These are phyloP conservation scores for Melanotaenia maccullochi DNA, from an alignment of 2,797 vertebrate species.

Conservation along the genomic window DNA sequence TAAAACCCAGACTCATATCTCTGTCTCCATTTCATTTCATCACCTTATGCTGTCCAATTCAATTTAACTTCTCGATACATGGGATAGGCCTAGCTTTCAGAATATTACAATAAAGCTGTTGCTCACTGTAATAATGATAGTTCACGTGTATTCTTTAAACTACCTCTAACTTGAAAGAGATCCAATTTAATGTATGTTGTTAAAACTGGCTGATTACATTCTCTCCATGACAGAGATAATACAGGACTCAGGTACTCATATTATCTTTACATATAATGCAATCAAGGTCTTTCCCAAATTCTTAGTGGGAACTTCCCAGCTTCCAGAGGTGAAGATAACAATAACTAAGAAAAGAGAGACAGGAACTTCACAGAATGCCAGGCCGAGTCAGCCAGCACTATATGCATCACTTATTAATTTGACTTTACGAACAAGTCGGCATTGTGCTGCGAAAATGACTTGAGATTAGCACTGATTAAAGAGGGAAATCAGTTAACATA, in stretches of 20 bases:
- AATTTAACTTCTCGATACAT: slow-evolving; percentile 38
- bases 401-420: slow-evolving; percentile 76
- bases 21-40: slow-evolving; percentile 29
- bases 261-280: slow-evolving; percentile 18
- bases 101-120: slow-evolving; percentile 31
- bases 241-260: slow-evolving; percentile 25
- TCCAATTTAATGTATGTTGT: neutral
- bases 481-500: slow-evolving; percentile 92
- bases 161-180: slow-evolving; percentile 6
- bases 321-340: slow-evolving; percentile 41
- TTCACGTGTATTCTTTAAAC: slow-evolving; percentile 14
- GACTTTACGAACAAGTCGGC: slow-evolving; percentile 70
- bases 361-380: slow-evolving; percentile 22
- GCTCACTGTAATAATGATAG: slow-evolving; percentile 22
- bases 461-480: slow-evolving; percentile 90
- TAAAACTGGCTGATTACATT: neutral
- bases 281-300: no score
- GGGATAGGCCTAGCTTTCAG: slow-evolving; percentile 33
- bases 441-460: slow-evolving; percentile 78
- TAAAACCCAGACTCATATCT: slow-evolving; percentile 21
- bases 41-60: slow-evolving; percentile 20
- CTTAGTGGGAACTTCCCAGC: slow-evolving; percentile 13
- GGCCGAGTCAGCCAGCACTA: slow-evolving; percentile 47
- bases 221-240: slow-evolving; percentile 13
- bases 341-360: slow-evolving; percentile 55